Conservation (phyloP, 1,140 invertebrate genomes). For the Caenorhabditis inopinata region DNA sequence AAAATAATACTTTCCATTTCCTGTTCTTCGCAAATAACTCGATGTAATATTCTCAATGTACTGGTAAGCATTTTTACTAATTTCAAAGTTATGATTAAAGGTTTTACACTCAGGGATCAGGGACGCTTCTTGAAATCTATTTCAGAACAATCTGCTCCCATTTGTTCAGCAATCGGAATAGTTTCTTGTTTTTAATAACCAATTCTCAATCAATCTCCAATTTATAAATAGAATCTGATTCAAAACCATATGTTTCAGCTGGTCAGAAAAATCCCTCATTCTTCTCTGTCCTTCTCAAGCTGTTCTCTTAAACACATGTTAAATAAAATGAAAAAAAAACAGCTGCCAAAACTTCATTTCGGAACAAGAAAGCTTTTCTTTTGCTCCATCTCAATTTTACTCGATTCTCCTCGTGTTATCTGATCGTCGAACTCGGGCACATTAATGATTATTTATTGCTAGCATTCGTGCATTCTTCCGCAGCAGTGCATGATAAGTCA, state of each 20-base stretch:
- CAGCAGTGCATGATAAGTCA: conserved; percentile 9
- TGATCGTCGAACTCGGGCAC: conserved; percentile 21
- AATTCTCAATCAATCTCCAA: no score
- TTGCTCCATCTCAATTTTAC: not conserved
- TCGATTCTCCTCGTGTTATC: conserved; percentile 16
- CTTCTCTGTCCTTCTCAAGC: not conserved
- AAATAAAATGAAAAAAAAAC: not conserved
- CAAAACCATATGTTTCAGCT: not conserved
- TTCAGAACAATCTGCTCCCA: no score
- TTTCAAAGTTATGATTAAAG: no score
- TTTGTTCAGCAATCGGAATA: no score
- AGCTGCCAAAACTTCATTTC: conserved; percentile 17
- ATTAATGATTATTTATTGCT: conserved; percentile 33
- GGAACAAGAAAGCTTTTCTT: not conserved
- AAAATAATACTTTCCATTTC: no score
- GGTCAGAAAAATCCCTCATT: conserved; percentile 3
- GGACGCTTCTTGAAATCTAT: no score
- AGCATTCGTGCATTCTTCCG: conserved; percentile 15
- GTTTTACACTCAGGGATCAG: no score
- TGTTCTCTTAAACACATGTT: not conserved
- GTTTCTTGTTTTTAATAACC: no score
- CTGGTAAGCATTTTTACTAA: no score
- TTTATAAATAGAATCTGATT: no score
- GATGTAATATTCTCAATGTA: no score
- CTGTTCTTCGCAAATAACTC: no score